These are phyloP conservation scores for Amphiprion percula DNA, from an alignment of 2,113 vertebrate genomes.

Conservation along the genomic window DNA sequence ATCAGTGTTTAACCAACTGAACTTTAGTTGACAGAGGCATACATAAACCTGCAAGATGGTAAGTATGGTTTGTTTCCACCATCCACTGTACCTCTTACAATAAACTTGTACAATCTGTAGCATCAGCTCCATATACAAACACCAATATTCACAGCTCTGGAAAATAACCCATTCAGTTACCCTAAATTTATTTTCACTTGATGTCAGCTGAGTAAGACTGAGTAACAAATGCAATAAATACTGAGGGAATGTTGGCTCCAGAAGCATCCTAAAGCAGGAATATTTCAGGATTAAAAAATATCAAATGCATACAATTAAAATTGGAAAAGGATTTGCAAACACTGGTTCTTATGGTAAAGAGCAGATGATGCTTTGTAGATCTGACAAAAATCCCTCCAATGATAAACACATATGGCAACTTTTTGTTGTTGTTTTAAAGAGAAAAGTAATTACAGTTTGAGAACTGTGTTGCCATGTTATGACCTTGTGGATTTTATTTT, in stretches of 20 bases:
- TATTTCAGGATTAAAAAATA: not conserved
- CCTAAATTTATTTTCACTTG: slow-evolving; percentile 10
- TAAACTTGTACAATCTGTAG: slow-evolving; percentile 4
- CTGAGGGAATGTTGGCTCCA: not conserved
- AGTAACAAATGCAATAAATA: not conserved
- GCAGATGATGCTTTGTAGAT: slow-evolving; percentile 6
- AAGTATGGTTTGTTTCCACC: not conserved
- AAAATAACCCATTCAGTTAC: slow-evolving; percentile 1
- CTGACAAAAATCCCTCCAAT: slow-evolving; percentile 3
- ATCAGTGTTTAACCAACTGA: too few relatives aligned
- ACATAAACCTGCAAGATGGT: not conserved
- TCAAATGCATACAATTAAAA: slow-evolving; percentile 4
- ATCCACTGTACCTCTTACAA: not conserved
- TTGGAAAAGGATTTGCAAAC: slow-evolving; percentile 3
- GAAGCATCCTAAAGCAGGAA: not conserved
- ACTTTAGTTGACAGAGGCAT: too few relatives aligned
- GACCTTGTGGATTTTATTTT: slow-evolving; percentile 17
- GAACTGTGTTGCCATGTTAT: not conserved
- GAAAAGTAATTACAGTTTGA: not conserved
- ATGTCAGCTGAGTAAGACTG: not conserved
- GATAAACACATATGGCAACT: slow-evolving; percentile 1
- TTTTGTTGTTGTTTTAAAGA: slow-evolving; percentile 25
- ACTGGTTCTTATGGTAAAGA: slow-evolving; percentile 11
- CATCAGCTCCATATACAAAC: slow-evolving; percentile 18
- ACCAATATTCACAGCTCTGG: not conserved